These are phyloP conservation scores for Phaethornis superciliosus DNA, from an alignment of 2,113 vertebrate species.

Conservation along the genomic window DNA sequence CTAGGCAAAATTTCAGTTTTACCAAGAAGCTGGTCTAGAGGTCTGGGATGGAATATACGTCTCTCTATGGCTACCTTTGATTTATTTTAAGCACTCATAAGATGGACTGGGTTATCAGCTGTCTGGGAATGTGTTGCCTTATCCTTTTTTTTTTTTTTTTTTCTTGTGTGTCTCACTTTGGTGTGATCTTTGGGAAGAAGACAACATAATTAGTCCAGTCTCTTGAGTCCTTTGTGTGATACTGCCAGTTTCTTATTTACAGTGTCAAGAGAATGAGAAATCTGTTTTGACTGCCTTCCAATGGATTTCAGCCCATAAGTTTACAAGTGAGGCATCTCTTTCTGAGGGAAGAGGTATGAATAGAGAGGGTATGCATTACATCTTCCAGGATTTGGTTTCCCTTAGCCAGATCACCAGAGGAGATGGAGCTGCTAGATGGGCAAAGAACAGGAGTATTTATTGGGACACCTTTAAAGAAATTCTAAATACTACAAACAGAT, in stretches of 20 bases:
- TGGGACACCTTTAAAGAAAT: background rate
- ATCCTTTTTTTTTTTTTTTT: background rate
- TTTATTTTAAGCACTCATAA: background rate
- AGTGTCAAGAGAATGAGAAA: background rate
- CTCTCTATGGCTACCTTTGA: background rate
- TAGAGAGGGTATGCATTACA: background rate
- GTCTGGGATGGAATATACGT: background rate
- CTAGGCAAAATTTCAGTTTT: background rate
- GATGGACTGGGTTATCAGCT: background rate
- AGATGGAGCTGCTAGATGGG: background rate
- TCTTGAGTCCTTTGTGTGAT: background rate
- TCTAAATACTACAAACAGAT: background rate
- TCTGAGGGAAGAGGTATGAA: background rate
- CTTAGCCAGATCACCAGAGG: background rate
- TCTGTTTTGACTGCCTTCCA: constrained; percentile 20
- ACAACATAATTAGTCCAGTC: background rate
- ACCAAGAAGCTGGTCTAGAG: background rate
- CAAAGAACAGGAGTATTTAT: background rate
- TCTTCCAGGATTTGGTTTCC: background rate
- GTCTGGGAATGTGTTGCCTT: background rate
- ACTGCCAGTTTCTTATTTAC: constrained; percentile 15
- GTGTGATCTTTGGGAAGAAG: background rate
- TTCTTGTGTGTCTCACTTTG: background rate
- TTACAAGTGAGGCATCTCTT: background rate
- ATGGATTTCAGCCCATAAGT: constrained; percentile 7